Conservation (phyloP, 2,888 invertebrate species). For the Metallyticus violacea region DNA sequence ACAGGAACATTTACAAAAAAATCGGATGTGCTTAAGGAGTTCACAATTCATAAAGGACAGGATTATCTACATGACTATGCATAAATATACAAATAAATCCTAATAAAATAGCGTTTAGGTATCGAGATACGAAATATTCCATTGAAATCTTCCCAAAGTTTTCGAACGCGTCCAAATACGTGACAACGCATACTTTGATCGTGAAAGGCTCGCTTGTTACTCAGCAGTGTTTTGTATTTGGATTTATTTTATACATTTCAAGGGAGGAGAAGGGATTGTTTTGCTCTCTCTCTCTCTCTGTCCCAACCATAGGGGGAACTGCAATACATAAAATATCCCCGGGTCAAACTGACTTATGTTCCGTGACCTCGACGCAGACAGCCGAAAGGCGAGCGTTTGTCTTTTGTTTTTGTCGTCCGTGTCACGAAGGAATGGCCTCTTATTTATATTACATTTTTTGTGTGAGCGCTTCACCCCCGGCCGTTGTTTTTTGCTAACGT, state of each 20-base stretch:
- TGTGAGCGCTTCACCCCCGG: background rate
- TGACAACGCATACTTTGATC: too few species aligned
- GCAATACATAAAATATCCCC: constrained; percentile 10
- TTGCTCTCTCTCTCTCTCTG: background rate
- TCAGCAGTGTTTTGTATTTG: background rate
- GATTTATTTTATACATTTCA: background rate
- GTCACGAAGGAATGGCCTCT: constrained; percentile 9
- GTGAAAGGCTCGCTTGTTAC: background rate
- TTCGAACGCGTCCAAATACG: background rate
- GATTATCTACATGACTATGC: too few species aligned
- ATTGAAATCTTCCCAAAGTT: too few species aligned
- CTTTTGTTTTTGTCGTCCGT: constrained; percentile 1
- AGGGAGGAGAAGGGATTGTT: background rate
- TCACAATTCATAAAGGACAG: too few species aligned
- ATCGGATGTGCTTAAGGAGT: too few species aligned
- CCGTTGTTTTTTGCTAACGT: background rate
- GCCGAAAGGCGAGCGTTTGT: constrained; percentile 1
- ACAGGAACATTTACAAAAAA: too few species aligned
- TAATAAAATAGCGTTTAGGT: too few species aligned
- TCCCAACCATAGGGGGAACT: background rate
- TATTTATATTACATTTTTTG: constrained; percentile 19
- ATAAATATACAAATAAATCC: too few species aligned
- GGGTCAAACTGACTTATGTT: constrained; percentile 16
- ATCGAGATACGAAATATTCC: too few species aligned
- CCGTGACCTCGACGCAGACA: constrained; percentile 4